These are phyloP conservation scores for Acrossocheilus fasciatus DNA, from an alignment of 2,797 vertebrate genomes.

Conservation along the genomic window DNA sequence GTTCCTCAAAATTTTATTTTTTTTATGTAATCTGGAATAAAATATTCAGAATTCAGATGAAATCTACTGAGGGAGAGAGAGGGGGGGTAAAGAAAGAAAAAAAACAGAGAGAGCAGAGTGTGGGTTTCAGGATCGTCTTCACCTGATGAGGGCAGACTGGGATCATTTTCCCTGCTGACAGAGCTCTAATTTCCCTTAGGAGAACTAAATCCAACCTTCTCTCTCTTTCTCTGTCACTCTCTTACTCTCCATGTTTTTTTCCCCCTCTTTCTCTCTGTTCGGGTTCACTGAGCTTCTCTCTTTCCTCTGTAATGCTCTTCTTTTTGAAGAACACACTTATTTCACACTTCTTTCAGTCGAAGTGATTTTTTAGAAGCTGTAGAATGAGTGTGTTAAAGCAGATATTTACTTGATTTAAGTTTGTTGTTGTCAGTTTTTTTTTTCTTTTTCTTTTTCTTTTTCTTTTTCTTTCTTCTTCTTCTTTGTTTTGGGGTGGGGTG, in stretches of 20 bases:
- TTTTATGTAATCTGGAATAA: neutral
- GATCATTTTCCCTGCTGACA: conserved; percentile 74
- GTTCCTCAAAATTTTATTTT: neutral
- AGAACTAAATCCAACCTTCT: conserved; percentile 50
- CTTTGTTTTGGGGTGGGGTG: neutral
- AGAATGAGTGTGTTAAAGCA: neutral
- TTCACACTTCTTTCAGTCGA: conserved; percentile 19
- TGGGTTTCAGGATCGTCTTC: conserved; percentile 69
- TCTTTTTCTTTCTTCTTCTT: neutral
- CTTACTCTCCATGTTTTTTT: conserved; percentile 5
- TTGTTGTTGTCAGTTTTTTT: neutral
- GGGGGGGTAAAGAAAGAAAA: neutral
- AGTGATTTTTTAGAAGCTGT: neutral
- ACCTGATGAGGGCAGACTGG: conserved; percentile 84
- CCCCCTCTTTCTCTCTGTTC: conserved; percentile 52
- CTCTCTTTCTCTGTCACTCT: conserved; percentile 34
- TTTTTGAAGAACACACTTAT: conserved; percentile 44
- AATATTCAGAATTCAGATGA: conserved; percentile 8
- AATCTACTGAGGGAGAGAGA: neutral
- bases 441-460: neutral
- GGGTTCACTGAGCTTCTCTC: conserved; percentile 58
- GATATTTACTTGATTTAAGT: neutral
- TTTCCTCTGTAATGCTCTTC: conserved; percentile 43
- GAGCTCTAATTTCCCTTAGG: conserved; percentile 61
- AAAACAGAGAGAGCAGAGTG: conserved; percentile 63